Evolutionary conservation across 2,888 invertebrate genomes (phyloP), one percentile per base, ranked within the genome.

Genomic region (Cryptosula pallasiana): DNA sequence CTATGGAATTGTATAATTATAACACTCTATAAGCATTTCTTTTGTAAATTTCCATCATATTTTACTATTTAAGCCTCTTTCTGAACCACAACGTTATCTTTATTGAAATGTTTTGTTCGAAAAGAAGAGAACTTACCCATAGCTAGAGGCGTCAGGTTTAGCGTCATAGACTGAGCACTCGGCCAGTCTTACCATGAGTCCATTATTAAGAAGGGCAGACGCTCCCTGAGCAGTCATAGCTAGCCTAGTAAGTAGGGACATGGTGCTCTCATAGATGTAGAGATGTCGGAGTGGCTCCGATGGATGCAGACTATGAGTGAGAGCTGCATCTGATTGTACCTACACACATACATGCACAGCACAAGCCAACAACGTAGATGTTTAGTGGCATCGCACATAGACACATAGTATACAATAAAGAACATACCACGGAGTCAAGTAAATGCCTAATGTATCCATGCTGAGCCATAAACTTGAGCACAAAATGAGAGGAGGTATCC

Each of bases 261-360:
- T 90, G 86, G 93, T 92, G 0, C 93, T 91, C 83, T 93, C 92
- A 85, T 93, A 95, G 23, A 94, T 89, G 86, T 93, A 95, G 0
- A 95, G 85, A 0, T 91, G 90, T 72, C 91, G 89, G 58, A 94
- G 87, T 27, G 80, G 78, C 29, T 79, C 78, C 0, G 81, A 75
- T 87, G 63, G 63, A 27, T 63, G 29, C 34, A 63, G 34, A 63
- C 63, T 63, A 27, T 34, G 29, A 5, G 32, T 9, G 3, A 63
- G 63, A 2, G 32, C 32, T 5, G 9, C 32, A 34, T 63, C 63
- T 63, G 63, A 63, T 32, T 63, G 63, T 29, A 63, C 63, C 63
- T 63, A 45, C 45, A 20, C 45, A n/a, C n/a, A n/a, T n/a, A n/a
- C n/a, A n/a, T n/a, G n/a, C n/a, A n/a, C n/a, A n/a, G n/a, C n/a